phyloP scores from a whole-genome alignment of 2,888 invertebrate genomes.

The Cremastinae sp. region DNA sequence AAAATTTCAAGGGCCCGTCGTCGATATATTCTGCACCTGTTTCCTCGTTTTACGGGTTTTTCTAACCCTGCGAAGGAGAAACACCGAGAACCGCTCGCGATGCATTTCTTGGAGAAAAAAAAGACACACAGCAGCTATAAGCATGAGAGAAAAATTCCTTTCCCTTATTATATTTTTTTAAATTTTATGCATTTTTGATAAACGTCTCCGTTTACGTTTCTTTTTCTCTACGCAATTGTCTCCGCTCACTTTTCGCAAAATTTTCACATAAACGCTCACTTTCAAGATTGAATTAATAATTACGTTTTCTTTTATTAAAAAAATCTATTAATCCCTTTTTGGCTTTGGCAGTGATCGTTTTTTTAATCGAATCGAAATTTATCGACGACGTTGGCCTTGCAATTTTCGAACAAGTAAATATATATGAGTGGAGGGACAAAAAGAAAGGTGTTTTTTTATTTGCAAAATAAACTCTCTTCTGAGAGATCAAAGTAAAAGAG shows the following conservation, averaged over 20 bases:
- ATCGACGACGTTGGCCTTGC: no score
- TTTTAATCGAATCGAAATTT: no score
- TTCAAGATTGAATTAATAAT: no score
- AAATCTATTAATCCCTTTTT: no score
- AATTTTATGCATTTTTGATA: conserved; percentile 41
- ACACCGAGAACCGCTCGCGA: conserved; percentile 17
- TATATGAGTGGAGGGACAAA: not conserved
- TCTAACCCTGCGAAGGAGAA: not conserved
- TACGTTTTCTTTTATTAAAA: no score
- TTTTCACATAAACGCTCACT: not conserved
- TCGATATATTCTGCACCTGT: conserved; percentile 11
- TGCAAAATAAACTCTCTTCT: conserved; percentile 2
- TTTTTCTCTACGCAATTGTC: not conserved
- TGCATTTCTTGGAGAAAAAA: conserved; percentile 16
- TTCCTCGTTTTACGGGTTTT: not conserved
- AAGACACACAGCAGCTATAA: not conserved
- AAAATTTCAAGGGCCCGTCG: conserved; percentile 48
- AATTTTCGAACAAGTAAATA: conserved; percentile 34
- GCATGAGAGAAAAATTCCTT: conserved; percentile 24
- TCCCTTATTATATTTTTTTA: not conserved
- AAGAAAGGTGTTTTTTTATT: conserved; percentile 15
- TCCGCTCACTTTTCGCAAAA: not conserved
- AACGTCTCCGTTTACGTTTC: not conserved
- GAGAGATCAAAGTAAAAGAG: conserved; percentile 16
- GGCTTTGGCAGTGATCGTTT: no score